A percentile compares a stretch with the other conserved stretches of the same genome.
These are phyloP conservation scores for Lycophotia porphyrea DNA, from an alignment of 2,888 invertebrate species.

Conservation along the genomic window DNA sequence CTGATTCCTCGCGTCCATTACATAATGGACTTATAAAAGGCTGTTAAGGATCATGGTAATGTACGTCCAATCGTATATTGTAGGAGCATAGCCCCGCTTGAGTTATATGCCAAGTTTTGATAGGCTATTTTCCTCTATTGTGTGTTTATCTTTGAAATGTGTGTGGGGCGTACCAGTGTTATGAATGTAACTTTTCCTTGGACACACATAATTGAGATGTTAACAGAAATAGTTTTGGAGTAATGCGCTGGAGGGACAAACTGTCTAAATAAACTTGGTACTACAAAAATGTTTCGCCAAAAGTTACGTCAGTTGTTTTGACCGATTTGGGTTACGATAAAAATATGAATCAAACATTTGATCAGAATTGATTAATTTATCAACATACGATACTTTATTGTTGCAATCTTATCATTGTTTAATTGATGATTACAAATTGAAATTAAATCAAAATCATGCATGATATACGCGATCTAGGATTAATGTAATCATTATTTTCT, in stretches of 20 bases:
- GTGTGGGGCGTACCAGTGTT: slow-evolving; percentile 48
- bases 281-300: neutral
- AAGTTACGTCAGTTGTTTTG: slow-evolving; percentile 29
- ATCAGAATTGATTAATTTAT: slow-evolving; percentile 14
- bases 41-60: slow-evolving; percentile 82
- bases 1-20: slow-evolving; percentile 77
- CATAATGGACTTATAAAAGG: slow-evolving; percentile 81
- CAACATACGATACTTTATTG: slow-evolving; percentile 14
- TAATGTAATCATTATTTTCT: slow-evolving; percentile 28
- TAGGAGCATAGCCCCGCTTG: slow-evolving; percentile 69
- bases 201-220: slow-evolving; percentile 52
- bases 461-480: slow-evolving; percentile 7
- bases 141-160: slow-evolving; percentile 71
- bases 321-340: neutral
- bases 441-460: slow-evolving; percentile 14
- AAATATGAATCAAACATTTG: neutral
- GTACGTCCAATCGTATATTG: slow-evolving; percentile 73
- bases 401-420: slow-evolving; percentile 35
- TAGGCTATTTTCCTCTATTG: slow-evolving; percentile 76
- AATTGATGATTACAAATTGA: slow-evolving; percentile 20
- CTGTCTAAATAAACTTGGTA: neutral
- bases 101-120: slow-evolving; percentile 81
- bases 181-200: slow-evolving; percentile 52
- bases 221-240: slow-evolving; percentile 49
- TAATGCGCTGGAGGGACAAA: neutral